These are phyloP conservation scores for Luscinia luscinia DNA, from an alignment of 2,797 vertebrate genomes.

Conservation along the genomic window DNA sequence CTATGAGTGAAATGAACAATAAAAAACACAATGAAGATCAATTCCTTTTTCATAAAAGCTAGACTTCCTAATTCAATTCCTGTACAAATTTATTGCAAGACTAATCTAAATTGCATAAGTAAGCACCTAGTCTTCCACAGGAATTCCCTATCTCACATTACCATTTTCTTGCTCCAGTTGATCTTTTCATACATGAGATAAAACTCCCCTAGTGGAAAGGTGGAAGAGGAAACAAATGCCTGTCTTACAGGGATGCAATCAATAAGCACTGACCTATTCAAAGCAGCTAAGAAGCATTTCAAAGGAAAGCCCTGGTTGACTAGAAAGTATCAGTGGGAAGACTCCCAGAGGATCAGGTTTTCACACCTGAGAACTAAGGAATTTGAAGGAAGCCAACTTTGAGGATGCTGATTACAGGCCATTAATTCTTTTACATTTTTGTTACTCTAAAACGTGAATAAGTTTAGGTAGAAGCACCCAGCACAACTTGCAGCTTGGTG, in stretches of 20 bases:
- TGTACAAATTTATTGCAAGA: conserved; percentile 36
- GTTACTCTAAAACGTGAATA: neutral
- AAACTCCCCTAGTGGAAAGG: neutral
- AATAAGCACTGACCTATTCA: neutral
- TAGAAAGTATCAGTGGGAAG: neutral
- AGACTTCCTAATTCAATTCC: conserved; percentile 20
- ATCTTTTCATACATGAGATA: neutral
- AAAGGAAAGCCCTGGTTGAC: neutral
- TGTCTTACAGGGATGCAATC: neutral
- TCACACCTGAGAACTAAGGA: neutral
- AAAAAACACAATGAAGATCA: conserved; percentile 18
- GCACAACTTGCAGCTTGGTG: neutral
- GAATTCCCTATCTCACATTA: neutral
- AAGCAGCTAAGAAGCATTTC: neutral
- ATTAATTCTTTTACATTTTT: neutral
- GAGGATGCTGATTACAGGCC: neutral
- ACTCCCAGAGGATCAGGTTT: neutral
- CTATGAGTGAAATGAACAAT: neutral
- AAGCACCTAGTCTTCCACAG: conserved; percentile 26
- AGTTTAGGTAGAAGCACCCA: neutral
- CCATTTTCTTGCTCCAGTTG: neutral
- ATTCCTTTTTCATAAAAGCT: neutral
- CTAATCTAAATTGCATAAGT: conserved; percentile 28
- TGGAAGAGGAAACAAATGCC: neutral
- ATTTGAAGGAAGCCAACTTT: neutral